These are phyloP conservation scores for Trichosurus vulpecula DNA, from an alignment of 2,797 vertebrate genomes.

Conservation along the genomic window DNA sequence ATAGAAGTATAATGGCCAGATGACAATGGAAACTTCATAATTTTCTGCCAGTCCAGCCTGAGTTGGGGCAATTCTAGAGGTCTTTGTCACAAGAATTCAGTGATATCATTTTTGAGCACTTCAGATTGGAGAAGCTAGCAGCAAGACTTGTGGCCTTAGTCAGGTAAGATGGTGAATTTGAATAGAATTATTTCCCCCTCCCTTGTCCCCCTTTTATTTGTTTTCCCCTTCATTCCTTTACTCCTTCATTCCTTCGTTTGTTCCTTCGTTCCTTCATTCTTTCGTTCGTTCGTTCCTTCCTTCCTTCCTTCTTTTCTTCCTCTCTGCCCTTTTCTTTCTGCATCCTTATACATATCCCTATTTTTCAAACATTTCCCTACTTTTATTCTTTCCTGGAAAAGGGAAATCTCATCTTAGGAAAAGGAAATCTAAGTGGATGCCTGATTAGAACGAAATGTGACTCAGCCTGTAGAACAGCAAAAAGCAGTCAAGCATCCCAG, in stretches of 20 bases:
- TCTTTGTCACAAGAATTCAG: not conserved
- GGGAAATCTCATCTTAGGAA: too few species aligned
- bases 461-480: too few species aligned
- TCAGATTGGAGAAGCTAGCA: not conserved
- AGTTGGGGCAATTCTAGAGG: too few species aligned
- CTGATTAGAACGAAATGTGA: too few species aligned
- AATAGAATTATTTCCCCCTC: not conserved
- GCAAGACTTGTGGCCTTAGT: not conserved
- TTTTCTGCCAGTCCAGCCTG: not conserved
- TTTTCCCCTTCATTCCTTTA: not conserved
- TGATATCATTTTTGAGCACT: not conserved
- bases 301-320: not conserved
- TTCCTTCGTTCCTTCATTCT: accelerated
- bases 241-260: accelerated
- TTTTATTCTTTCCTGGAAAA: too few species aligned
- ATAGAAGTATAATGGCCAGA: not conserved
- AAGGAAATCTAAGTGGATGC: too few species aligned
- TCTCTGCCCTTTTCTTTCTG: too few species aligned
- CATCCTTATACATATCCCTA: not conserved
- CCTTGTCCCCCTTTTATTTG: accelerated
- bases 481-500: not conserved
- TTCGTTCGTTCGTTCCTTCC: too few species aligned
- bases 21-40: not conserved
- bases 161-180: not conserved
- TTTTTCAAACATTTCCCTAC: too few species aligned